Evolutionary conservation across 1,140 invertebrate genomes (phyloP).

Genomic region (Pseudomyrmex flavicornis): DNA sequence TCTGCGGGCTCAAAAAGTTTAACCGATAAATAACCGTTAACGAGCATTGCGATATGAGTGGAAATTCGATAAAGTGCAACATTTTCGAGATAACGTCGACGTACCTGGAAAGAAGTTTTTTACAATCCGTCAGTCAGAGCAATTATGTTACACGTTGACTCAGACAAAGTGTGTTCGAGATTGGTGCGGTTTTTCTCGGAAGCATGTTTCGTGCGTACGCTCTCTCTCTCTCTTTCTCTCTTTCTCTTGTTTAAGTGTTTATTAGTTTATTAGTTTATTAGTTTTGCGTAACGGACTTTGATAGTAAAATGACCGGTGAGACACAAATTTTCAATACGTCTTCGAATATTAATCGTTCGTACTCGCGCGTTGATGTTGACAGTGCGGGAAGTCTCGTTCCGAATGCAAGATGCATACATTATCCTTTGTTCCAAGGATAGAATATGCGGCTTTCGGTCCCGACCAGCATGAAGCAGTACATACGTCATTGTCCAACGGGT

Average conservation of each 20-base stretch:
- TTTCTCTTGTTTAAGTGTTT: neutral
- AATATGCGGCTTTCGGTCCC: conserved; percentile 65
- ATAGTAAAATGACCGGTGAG: too few species aligned
- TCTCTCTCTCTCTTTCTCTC: neutral
- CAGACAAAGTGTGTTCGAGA: too few species aligned
- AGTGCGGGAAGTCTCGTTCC: conserved; percentile 49
- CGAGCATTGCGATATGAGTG: conserved; percentile 54
- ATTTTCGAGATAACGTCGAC: conserved; percentile 23
- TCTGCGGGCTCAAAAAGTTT: conserved; percentile 58
- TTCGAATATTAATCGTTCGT: conserved; percentile 36
- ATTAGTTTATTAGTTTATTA: too few species aligned
- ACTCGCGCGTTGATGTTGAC: conserved; percentile 20
- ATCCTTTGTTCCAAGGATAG: conserved; percentile 73
- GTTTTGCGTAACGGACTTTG: too few species aligned
- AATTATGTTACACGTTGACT: neutral
- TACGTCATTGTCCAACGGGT: conserved; percentile 79
- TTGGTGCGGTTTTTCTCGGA: too few species aligned
- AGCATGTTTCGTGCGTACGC: neutral
- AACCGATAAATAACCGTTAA: conserved; percentile 74
- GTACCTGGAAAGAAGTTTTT: conserved; percentile 12
- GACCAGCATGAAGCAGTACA: conserved; percentile 72
- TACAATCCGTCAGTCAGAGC: neutral
- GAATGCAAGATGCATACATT: conserved; percentile 66
- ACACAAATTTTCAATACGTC: conserved; percentile 8
- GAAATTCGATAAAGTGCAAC: conserved; percentile 55